These are phyloP conservation scores for Orthonevra nobilis DNA, from an alignment of 2,888 invertebrate species.

Conservation along the genomic window DNA sequence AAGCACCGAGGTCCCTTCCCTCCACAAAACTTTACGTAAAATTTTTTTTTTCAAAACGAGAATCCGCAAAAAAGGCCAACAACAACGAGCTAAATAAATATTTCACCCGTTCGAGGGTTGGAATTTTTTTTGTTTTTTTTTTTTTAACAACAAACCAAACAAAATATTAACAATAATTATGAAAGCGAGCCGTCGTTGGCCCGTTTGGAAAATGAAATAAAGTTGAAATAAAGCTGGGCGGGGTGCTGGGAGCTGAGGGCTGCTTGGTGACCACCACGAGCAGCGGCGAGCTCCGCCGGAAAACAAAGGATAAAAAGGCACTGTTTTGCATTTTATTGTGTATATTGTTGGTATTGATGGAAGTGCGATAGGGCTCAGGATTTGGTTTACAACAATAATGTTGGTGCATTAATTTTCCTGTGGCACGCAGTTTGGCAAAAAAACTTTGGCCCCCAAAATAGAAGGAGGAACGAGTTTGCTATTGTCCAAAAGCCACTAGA, in stretches of 20 bases:
- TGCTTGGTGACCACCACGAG: conserved; percentile 58
- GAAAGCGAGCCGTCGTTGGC: conserved; percentile 34
- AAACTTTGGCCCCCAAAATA: no score
- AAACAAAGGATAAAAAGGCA: conserved; percentile 65
- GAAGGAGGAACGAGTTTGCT: no score
- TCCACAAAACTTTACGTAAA: conserved; percentile 34
- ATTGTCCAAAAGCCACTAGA: no score
- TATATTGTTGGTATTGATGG: conserved; percentile 69
- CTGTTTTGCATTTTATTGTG: conserved; percentile 70
- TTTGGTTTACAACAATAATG: conserved; percentile 45
- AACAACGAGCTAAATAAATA: conserved; percentile 46
- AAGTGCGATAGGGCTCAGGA: conserved; percentile 68
- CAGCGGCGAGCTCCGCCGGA: conserved; percentile 23
- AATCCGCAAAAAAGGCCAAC: conserved; percentile 44
- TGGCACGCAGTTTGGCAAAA: conserved; percentile 6
- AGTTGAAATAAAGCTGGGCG: conserved; percentile 35
- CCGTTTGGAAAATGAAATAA: conserved; percentile 40
- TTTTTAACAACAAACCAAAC: conserved; percentile 20
- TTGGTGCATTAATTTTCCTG: conserved; percentile 66
- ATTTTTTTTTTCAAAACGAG: not conserved
- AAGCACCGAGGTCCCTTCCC: conserved; percentile 46
- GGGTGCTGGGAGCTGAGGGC: no score
- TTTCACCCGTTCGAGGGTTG: conserved; percentile 22
- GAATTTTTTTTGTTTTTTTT: no score
- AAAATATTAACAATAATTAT: conserved; percentile 65